Percentiles rank a stretch among this genome's conserved stretches.
Evolutionary conservation across 2,797 vertebrate species (phyloP).

Genomic region (Pseudochirops corinnae): DNA sequence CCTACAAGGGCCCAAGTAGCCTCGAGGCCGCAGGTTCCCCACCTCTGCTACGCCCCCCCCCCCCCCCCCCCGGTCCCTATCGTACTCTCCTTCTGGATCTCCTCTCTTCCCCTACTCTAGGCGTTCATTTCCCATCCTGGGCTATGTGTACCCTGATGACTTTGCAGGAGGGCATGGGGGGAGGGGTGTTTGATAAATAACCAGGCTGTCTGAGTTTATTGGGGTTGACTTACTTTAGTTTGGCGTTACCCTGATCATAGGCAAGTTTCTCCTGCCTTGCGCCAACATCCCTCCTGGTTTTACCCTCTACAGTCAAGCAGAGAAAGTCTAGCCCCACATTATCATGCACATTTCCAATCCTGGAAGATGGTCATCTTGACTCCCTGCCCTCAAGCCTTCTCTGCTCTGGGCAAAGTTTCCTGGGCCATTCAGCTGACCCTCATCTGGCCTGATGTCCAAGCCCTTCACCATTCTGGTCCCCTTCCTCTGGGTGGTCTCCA

Average conservation of each 20-base stretch:
- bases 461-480: conserved; percentile 12
- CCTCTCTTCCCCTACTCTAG: not conserved
- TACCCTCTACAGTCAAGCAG: not conserved
- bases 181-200: not conserved
- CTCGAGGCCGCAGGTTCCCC: too few species aligned
- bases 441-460: conserved; percentile 2
- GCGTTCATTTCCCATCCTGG: not conserved
- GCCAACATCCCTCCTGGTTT: not conserved
- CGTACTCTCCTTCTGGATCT: not conserved
- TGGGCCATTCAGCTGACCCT: not conserved
- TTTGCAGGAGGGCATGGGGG: not conserved
- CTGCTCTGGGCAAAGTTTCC: not conserved
- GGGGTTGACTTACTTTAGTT: not conserved
- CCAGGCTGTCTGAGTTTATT: too few species aligned
- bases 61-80: not conserved
- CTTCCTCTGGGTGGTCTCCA: conserved; percentile 67
- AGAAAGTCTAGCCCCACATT: not conserved
- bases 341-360: not conserved
- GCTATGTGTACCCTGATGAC: not conserved
- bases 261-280: not conserved
- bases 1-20: too few species aligned
- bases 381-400: not conserved
- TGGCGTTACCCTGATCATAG: not conserved
- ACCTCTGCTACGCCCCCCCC: too few species aligned
- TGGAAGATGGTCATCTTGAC: too few species aligned